Evolutionary conservation across 2,888 invertebrate species (phyloP), one percentile per base, ranked within the genome.

Genomic region (Diplolepis rosae): DNA sequence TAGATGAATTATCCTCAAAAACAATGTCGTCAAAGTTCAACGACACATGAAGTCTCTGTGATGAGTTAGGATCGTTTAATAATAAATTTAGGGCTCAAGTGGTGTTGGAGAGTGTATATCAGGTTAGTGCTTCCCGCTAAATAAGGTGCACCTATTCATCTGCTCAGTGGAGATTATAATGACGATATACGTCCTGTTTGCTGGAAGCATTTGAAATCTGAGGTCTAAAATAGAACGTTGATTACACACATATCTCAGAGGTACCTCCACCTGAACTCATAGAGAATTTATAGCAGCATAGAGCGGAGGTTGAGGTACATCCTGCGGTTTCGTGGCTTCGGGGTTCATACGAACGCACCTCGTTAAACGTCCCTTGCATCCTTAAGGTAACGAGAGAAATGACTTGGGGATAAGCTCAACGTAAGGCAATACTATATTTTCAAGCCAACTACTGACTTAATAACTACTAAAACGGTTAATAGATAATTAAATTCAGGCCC

Each of bases 401-500:
- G 7, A 45, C 15, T 15, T 45, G 18, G 45, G 45, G 45, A 45
- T 45, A 18, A 18, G 18, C 7, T 45, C 2, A 18, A 45, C 18
- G 7, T 18, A 18, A 45, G 45, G 45, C 18, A 45, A 45, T 45
- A 42, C 51, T 69, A 67, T 69, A 69, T 72, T 72, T 42, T 56
- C 56, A 32, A 30, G 42, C 66, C 72, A 52, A 69, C 65, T 66
- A 65, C 71, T 65, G 67, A 71, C 68, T 72, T 45, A 69, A 71
- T 70, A 76, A 72, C 71, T 65, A 56, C 75, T 67, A 67, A 73
- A 74, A 73, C 74, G 73, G 69, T 73, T 79, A 77, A 77, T 77
- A 73, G 79, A 79, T 79, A 77, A 79, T 79, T 77, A 79, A 79
- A 75, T 9, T 15, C 18, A 45, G 18, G 45, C 45, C 45, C 15